Conservation (phyloP, 2,797 vertebrate genomes). For the Phaenicophaeus curvirostris region DNA sequence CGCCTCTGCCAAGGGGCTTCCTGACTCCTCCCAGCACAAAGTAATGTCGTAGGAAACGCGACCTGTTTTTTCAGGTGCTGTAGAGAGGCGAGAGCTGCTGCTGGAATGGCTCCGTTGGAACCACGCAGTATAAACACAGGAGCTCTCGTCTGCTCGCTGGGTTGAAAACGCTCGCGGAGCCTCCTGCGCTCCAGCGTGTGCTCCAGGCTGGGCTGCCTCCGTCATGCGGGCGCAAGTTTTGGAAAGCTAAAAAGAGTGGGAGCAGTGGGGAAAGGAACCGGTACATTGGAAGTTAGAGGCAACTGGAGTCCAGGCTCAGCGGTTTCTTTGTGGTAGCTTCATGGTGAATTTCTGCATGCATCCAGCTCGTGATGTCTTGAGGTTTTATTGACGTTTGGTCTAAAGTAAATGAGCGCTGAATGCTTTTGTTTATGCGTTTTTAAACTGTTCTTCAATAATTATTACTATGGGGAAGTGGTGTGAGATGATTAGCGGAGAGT, state of each 20-base stretch:
- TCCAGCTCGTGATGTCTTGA: not conserved
- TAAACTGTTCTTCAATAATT: slow-evolving; percentile 37
- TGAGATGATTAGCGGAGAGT: slow-evolving; percentile 57
- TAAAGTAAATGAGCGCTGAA: slow-evolving; percentile 6
- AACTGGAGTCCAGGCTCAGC: not conserved
- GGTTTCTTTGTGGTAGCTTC: not conserved
- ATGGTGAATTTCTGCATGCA: not conserved
- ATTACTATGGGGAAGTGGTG: slow-evolving; percentile 35
- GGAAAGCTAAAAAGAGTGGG: not conserved
- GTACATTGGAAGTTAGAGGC: not conserved
- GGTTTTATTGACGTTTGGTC: slow-evolving; percentile 11
- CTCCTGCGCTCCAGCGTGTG: not conserved
- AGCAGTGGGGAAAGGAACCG: rapidly evolving
- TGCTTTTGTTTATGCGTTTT: slow-evolving; percentile 25
- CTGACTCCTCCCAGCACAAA: not conserved
- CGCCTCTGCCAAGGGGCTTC: not conserved
- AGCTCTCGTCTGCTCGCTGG: not conserved
- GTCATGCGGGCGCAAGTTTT: not conserved
- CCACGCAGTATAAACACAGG: not conserved
- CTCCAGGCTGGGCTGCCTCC: not conserved
- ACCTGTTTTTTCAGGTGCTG: not conserved
- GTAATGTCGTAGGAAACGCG: not conserved
- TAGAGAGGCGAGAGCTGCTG: not conserved
- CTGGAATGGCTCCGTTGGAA: not conserved
- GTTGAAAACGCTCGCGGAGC: rapidly evolving